Evolutionary conservation across 2,113 vertebrate genomes (phyloP).

Genomic region (rat (Rattus norvegicus)): DNA sequence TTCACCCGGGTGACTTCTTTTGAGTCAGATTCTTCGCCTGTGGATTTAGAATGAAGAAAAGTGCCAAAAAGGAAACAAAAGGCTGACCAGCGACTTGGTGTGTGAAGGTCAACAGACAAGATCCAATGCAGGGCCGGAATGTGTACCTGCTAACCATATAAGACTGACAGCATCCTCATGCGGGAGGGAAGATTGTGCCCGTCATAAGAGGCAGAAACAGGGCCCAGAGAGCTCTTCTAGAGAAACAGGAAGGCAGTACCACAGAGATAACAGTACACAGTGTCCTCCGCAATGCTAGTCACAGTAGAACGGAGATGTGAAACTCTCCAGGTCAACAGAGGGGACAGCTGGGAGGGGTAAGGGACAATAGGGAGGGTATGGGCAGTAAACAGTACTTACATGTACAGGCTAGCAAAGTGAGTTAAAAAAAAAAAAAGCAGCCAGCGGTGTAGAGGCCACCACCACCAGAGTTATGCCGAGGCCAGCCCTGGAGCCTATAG

Average conservation of each 20-base stretch:
- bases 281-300: not conserved
- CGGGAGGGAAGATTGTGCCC: fast-evolving
- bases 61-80: not conserved
- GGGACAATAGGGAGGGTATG: not conserved
- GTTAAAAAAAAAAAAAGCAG: not conserved
- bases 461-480: not conserved
- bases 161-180: not conserved
- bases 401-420: not conserved
- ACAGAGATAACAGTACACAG: not conserved
- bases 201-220: not conserved
- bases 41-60: not conserved
- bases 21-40: not conserved
- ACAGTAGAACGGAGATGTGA: too few relatives aligned
- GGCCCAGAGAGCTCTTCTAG: not conserved
- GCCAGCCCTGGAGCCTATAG: too few relatives aligned
- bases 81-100: not conserved
- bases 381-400: too few relatives aligned
- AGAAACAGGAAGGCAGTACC: not conserved
- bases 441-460: not conserved
- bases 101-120: not conserved
- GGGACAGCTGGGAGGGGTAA: too few relatives aligned
- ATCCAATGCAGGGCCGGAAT: fast-evolving
- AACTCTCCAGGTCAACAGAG: not conserved
- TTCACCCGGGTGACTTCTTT: not conserved
- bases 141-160: not conserved